phyloP scores from a whole-genome alignment of 1,140 invertebrate genomes.

The Phenacoccus solenopsis region DNA sequence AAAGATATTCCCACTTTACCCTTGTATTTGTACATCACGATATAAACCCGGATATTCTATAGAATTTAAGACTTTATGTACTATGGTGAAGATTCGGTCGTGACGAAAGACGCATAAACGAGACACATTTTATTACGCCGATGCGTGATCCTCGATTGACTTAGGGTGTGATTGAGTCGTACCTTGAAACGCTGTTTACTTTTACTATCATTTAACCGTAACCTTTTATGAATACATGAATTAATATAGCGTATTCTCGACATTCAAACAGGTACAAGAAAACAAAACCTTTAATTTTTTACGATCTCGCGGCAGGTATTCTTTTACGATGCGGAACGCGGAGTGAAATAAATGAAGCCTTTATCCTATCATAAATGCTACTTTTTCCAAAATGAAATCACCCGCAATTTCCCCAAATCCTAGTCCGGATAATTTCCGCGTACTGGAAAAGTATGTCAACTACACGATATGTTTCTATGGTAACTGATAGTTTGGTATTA shows the following conservation, averaged over 20 bases:
- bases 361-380: no score
- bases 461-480: neutral
- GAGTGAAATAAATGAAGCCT: no score
- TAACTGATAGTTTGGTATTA: neutral
- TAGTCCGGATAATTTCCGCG: neutral
- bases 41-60: no score
- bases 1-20: no score
- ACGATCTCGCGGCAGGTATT: neutral
- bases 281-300: neutral
- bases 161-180: no score
- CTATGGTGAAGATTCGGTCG: no score
- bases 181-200: no score
- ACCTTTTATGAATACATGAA: neutral
- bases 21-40: no score
- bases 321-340: neutral
- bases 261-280: neutral
- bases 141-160: no score
- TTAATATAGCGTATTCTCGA: neutral
- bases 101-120: no score
- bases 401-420: neutral
- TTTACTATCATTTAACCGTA: neutral
- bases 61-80: no score
- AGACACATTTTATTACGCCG: no score
- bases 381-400: neutral
- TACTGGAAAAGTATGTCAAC: neutral